These are phyloP conservation scores for Cryptophagus acutangulus DNA, from an alignment of 2,888 invertebrate species.

Conservation along the genomic window DNA sequence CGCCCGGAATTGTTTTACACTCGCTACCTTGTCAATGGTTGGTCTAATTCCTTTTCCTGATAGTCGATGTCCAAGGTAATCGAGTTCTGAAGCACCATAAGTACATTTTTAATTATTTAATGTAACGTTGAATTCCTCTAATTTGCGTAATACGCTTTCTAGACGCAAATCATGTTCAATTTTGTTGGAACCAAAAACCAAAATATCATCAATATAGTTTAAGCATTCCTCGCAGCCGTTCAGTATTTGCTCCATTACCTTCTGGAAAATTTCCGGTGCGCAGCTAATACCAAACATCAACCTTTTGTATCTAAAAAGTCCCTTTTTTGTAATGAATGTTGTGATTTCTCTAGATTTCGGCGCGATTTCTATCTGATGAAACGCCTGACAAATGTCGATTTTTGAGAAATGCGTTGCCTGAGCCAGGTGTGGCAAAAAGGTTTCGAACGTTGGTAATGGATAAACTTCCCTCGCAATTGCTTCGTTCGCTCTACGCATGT, in stretches of 20 bases:
- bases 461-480: constrained; percentile 16
- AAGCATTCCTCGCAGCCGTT: background rate
- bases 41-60: background rate
- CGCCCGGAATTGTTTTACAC: background rate
- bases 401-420: constrained; percentile 14
- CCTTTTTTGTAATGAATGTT: constrained; percentile 19
- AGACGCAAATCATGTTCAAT: constrained; percentile 7
- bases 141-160: constrained; percentile 1
- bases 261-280: constrained; percentile 15
- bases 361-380: constrained; percentile 19
- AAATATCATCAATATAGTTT: constrained; percentile 11
- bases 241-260: constrained; percentile 4
- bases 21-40: too few species aligned
- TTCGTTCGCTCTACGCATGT: constrained; percentile 16
- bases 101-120: constrained; percentile 12
- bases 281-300: constrained; percentile 16
- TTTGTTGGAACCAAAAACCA: constrained; percentile 9
- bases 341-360: constrained; percentile 18
- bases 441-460: constrained; percentile 14
- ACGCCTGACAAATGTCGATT: constrained; percentile 18
- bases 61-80: background rate
- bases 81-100: background rate
- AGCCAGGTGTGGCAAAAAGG: constrained; percentile 9
- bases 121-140: constrained; percentile 10
- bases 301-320: constrained; percentile 16